Evolutionary conservation across 2,113 vertebrate species (phyloP), one percentile per base, ranked within the genome.

Genomic region (Xyliphius kryptos): DNA sequence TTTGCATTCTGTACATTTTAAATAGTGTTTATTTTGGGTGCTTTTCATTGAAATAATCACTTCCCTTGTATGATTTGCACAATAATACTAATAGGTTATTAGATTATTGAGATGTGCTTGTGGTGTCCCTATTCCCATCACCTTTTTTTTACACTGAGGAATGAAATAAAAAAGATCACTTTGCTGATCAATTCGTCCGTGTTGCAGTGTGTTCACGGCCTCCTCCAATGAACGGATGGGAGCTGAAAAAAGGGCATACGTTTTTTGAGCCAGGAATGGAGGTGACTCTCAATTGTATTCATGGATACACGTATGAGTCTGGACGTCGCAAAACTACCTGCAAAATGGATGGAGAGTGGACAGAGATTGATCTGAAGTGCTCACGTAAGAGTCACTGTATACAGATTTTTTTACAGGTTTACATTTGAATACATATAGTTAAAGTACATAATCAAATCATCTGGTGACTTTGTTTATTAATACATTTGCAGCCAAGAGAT

Each of bases 361-460:
- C 84, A 0, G 17, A 63, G 20, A 87, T 85, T 15, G 83, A 72
- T 0, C 52, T 95, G 11, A 70, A 41, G 1, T 97, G 93, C 66
- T 65, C 9, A 48, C 86, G 94, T 97, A 76, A 82, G 93, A 13
- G n/a, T n/a, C n/a, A n/a, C n/a, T n/a, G n/a, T n/a, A n/a, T n/a
- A n/a, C n/a, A n/a, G n/a, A n/a, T n/a, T n/a, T n/a, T n/a, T n/a
- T n/a, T n/a, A n/a, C n/a, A n/a, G n/a, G n/a, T n/a, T n/a, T n/a
- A n/a, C n/a, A n/a, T n/a, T n/a, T n/a, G n/a, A n/a, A n/a, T n/a
- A n/a, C n/a, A n/a, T n/a, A n/a, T n/a, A n/a, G n/a, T n/a, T n/a
- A n/a, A n/a, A n/a, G n/a, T n/a, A n/a, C n/a, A n/a, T n/a, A n/a
- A n/a, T n/a, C n/a, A n/a, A n/a, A n/a, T n/a, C n/a, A n/a, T n/a